Evolutionary conservation across 2,113 vertebrate species (phyloP).

Genomic region (Leucopsar rothschildi): DNA sequence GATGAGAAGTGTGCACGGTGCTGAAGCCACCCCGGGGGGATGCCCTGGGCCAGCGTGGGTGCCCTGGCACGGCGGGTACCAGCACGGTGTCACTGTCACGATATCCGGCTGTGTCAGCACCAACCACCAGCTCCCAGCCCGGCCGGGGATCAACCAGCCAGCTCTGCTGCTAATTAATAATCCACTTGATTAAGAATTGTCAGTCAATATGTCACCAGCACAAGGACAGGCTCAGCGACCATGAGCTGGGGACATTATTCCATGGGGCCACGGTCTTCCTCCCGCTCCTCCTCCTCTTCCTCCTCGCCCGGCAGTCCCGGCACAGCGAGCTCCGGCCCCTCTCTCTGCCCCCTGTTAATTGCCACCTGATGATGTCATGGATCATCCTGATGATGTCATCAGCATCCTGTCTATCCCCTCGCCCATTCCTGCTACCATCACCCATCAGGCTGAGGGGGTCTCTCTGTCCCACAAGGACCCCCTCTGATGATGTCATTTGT

Average conservation of each 20-base stretch:
- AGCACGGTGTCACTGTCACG: not conserved
- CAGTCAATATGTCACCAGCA: not conserved
- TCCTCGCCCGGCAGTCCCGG: not conserved
- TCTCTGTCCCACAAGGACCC: not conserved
- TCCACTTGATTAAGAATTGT: conserved; percentile 6
- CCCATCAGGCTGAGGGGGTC: not conserved
- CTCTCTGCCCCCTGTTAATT: not conserved
- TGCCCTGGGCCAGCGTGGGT: accelerated
- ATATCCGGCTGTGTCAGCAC: not conserved
- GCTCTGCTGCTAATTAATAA: conserved; percentile 45
- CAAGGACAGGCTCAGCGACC: not conserved
- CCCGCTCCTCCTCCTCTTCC: not conserved
- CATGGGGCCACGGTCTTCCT: accelerated
- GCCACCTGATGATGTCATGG: not conserved
- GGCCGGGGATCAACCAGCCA: not conserved
- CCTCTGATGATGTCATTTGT: not conserved
- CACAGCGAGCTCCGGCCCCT: not conserved
- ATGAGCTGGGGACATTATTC: accelerated
- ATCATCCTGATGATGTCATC: not conserved
- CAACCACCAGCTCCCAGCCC: not conserved
- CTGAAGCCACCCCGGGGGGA: not conserved
- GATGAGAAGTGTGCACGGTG: accelerated
- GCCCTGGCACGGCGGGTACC: not conserved
- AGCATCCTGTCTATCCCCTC: not conserved
- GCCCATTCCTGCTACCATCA: not conserved